These are phyloP conservation scores for Nasonia giraulti DNA, from an alignment of 1,140 invertebrate species.

Conservation along the genomic window DNA sequence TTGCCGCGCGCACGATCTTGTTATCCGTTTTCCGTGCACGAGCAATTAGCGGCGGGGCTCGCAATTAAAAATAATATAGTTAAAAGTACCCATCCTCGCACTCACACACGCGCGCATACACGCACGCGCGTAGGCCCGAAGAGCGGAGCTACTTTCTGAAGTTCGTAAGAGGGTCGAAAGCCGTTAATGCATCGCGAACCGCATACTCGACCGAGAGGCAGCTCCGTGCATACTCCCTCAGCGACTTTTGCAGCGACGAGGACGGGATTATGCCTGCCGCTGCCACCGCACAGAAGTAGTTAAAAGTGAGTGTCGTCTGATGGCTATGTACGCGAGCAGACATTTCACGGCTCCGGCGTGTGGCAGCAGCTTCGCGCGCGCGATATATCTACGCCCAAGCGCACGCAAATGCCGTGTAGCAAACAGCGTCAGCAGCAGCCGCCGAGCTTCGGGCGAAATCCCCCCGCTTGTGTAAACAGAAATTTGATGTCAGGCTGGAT, in stretches of 20 bases:
- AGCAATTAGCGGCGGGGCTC: not conserved
- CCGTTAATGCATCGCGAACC: conserved; percentile 26
- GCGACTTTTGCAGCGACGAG: not conserved
- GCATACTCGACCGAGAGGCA: not conserved
- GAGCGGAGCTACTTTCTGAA: conserved; percentile 50
- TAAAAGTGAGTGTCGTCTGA: conserved; percentile 51
- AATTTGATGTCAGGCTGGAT: conserved; percentile 20
- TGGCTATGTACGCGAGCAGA: not conserved
- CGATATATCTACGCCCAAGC: not conserved
- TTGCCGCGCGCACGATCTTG: not conserved
- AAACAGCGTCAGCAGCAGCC: not conserved
- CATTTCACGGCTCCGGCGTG: not conserved
- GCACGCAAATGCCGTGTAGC: not conserved
- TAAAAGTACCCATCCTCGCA: not conserved
- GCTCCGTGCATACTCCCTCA: not conserved
- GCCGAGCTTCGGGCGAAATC: not conserved
- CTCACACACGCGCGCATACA: not conserved
- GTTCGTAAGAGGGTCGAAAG: conserved; percentile 46
- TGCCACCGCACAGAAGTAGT: conserved; percentile 42
- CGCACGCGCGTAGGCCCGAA: not conserved
- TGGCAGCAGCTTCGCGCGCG: not conserved
- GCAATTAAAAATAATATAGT: conserved; percentile 22
- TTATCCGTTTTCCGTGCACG: not conserved
- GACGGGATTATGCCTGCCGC: conserved; percentile 45
- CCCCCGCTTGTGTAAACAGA: conserved; percentile 22